Base-by-base conservation (phyloP, 2,113 vertebrate species). In the Felis chaus region DNA sequence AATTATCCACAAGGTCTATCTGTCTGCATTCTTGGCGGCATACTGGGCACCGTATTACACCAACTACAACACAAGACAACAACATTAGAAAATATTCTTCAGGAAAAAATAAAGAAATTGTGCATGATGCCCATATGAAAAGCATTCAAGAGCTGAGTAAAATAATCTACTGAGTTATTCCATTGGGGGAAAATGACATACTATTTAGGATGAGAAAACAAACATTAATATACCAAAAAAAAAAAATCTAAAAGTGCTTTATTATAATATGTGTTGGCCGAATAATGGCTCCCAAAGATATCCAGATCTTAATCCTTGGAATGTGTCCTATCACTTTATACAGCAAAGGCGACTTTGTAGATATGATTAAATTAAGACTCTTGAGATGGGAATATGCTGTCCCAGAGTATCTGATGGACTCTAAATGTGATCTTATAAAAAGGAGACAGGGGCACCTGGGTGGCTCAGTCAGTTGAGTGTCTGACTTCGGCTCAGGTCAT, bases 21-120 rank as follows among this genome's bases (percentile, higher is more conserved):
- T 99, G 99, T 73, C 99, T 99, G 99, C 99, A 99, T 98, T 99
- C 99, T 90, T 99, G 99, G 98, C 99, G 99, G 97, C 99, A 99
- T 96, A 99, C 99, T 0, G 99, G 98, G 95, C 99, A 99, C 14
- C 99, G 99, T 99, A 99, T 99, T 15, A 99, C 99, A 91, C 99
- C 99, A 97, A 99, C 99, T 99, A 96, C 78, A 98, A 97, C 29
- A 95, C 29, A 97, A 73, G 93, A 82, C 4, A 23, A 53, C 41
- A 96, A 88, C 33, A 97, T 89, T 97, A 84, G 93, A 45, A 86
- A 95, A 95, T 76, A 66, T 63, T 91, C 55, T 86, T 95, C 36
- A 79, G 55, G 55, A 74, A 89, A 27, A 80, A 90, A 65, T 66
- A 82, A 50, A 15, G 41, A 39, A 88, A 74, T 9, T 89, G 48